Conservation (phyloP, 2,888 invertebrate species). For the Drosophila pseudotalamancana region DNA sequence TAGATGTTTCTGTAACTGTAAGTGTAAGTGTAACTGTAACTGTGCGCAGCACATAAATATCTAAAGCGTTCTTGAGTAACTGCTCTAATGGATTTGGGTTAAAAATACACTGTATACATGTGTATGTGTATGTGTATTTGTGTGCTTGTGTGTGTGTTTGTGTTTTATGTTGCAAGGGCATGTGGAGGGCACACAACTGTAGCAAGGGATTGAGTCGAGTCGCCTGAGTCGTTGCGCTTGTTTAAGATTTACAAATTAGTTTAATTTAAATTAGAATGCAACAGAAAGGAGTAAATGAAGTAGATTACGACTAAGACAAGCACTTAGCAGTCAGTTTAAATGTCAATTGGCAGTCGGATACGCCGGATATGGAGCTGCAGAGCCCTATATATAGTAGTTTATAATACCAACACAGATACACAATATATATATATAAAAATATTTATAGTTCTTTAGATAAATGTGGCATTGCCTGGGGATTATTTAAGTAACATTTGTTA, state of each 20-base stretch:
- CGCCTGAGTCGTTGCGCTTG: conserved; percentile 24
- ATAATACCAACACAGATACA: neutral
- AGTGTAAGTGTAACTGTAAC: conserved; percentile 34
- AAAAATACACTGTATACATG: conserved; percentile 63
- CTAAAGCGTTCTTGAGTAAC: conserved; percentile 80
- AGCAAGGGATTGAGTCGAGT: conserved; percentile 27
- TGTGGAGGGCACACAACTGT: conserved; percentile 63
- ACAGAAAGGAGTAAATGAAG: conserved; percentile 23
- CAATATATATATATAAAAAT: neutral
- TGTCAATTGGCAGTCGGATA: conserved; percentile 52
- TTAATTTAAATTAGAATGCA: conserved; percentile 74
- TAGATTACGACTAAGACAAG: conserved; percentile 15
- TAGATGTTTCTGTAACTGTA: too few species aligned
- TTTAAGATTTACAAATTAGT: conserved; percentile 76
- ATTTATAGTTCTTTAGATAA: neutral
- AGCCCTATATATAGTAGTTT: neutral
- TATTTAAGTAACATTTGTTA: neutral
- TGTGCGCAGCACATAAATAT: conserved; percentile 72
- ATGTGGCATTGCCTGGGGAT: neutral
- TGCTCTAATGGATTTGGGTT: conserved; percentile 80
- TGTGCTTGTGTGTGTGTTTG: conserved; percentile 12
- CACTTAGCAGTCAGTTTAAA: conserved; percentile 66
- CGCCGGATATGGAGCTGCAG: neutral
- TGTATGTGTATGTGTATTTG: neutral
- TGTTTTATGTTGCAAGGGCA: conserved; percentile 63